Evolutionary conservation across 2,797 vertebrate genomes (phyloP).

Genomic region (Australoheros facetus): DNA sequence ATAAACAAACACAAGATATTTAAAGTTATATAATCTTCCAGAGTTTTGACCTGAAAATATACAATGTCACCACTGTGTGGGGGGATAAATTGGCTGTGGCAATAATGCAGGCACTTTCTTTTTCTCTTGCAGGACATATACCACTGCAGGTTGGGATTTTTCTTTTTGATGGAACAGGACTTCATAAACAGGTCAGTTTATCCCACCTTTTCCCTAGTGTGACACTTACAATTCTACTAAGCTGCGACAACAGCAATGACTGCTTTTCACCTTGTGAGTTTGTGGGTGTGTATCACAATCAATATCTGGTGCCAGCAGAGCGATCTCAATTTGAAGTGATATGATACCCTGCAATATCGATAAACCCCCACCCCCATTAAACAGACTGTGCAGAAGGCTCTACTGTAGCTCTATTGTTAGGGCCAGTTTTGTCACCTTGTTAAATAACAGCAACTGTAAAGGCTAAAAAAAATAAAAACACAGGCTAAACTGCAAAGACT

Average conservation of each 20-base stretch:
- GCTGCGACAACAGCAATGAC: background rate
- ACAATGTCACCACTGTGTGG: background rate
- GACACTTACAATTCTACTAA: background rate
- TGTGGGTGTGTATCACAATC: background rate
- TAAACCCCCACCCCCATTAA: background rate
- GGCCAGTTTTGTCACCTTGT: background rate
- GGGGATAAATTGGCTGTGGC: background rate
- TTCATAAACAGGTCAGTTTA: background rate
- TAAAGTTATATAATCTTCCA: background rate
- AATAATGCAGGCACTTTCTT: background rate
- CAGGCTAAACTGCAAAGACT: background rate
- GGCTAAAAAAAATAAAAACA: background rate
- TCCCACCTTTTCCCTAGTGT: background rate
- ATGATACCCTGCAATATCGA: background rate
- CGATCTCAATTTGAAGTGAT: background rate
- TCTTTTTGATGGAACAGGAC: background rate
- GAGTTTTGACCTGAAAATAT: background rate
- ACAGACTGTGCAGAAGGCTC: background rate
- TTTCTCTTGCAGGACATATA: background rate
- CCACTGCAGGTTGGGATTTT: background rate
- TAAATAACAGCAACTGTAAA: background rate
- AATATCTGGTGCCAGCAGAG: background rate
- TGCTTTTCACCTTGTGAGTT: background rate
- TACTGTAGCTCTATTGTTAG: background rate
- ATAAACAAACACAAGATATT: background rate